Conservation (phyloP, 2,888 invertebrate species). For the Dexiosoma caninum region DNA sequence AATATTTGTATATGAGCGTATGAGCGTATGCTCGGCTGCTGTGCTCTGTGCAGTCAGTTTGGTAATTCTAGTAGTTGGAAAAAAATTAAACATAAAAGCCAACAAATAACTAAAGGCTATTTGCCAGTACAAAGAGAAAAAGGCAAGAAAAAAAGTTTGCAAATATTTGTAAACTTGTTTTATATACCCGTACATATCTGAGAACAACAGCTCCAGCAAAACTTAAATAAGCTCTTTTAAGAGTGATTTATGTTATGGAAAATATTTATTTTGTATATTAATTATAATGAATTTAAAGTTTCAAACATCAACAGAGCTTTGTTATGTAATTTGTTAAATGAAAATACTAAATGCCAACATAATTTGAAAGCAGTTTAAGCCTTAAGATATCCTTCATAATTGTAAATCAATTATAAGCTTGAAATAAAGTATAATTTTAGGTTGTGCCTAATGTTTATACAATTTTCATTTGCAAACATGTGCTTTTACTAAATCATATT, state of each 20-base stretch:
- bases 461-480: background rate
- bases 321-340: background rate
- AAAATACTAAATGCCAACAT: background rate
- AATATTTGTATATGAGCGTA: background rate
- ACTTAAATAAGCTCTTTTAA: conserved; percentile 25
- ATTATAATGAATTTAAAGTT: conserved; percentile 33
- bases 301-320: conserved; percentile 6
- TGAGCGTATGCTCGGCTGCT: background rate
- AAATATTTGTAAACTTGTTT: conserved; percentile 40
- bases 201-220: conserved; percentile 5
- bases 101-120: conserved; percentile 51
- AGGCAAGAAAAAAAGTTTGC: background rate
- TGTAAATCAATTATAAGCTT: conserved; percentile 14
- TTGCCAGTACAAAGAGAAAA: conserved; percentile 12
- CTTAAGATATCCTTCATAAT: conserved; percentile 38
- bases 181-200: background rate
- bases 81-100: conserved; percentile 50
- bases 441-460: background rate
- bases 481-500: background rate
- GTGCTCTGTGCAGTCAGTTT: background rate
- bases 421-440: background rate
- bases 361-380: background rate
- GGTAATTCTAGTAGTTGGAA: conserved; percentile 20
- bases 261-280: conserved; percentile 25
- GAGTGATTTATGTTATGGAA: conserved; percentile 32